Base-by-base conservation (phyloP, 2,113 vertebrate species). In the Trichechus manatus region DNA sequence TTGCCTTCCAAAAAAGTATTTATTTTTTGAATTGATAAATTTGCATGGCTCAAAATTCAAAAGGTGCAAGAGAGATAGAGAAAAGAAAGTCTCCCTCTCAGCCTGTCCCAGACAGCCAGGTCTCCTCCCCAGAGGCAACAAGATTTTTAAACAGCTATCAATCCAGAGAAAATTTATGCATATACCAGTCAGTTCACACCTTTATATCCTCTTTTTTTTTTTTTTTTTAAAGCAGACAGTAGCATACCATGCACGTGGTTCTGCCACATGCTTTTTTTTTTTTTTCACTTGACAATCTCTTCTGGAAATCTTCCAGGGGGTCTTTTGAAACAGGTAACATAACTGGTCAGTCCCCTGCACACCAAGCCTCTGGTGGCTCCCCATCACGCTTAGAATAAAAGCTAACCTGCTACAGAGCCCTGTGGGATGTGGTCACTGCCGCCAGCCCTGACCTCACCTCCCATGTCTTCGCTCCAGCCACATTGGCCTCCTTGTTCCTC, bases 21-120 rank as follows among this genome's bases (percentile, higher is more conserved):
- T 95, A 36, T 90, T 93, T 89, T 80, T 94, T 88, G 39, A 89
- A 87, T 94, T 85, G 77, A 85, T 95, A 90, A 82, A 96, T 96
- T 94, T 86, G 31, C 91, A 70, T 31, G 36, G 83, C 61, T 97
- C 93, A 88, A 61, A 93, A 94, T 96, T 92, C 39, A 66, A 94
- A 95, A 90, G 89, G 47, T 77, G 17, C 70, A 72, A 70, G 72
- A 72, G 70, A 39, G 22, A 22, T 31, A 68, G 81, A 81, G 63
- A 78, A 61, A 91, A 79, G 68, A 88, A 89, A 95, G 9, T 39
- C 39, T 70, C 90, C 84, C 84, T 89, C 66, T 70, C 22, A 61
- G 68, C 87, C 39, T 8, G 59, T 36, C 88, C 77, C 66, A 56
- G 93, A 39, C 44, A 2, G 23, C 66, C 61, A 42, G 79, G 44